Base-by-base conservation (phyloP, 2,113 vertebrate genomes). In the Uria lomvia region DNA sequence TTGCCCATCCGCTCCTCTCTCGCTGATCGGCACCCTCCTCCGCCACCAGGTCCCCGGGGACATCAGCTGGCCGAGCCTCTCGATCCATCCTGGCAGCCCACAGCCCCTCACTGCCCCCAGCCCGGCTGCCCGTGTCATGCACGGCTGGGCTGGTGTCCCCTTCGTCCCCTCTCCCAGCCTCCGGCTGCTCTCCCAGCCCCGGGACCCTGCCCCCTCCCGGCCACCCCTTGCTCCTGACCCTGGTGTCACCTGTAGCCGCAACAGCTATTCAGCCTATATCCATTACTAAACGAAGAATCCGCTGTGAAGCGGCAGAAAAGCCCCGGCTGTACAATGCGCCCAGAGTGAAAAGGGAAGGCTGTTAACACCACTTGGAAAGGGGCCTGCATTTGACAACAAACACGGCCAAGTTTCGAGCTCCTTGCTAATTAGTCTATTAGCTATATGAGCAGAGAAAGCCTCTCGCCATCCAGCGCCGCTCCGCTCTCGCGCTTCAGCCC, bases 341-440 rank as follows among this genome's bases (percentile, higher is more conserved):
- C 22, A 0, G 59, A 96, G 72, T 92, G 87, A 96, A 96, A 97
- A 95, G 84, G 45, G n/a, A 94, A 94, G 85, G 74, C 84, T 92
- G 86, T 92, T 95, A 95, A 94, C 91, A 94, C 71, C 74, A 74
- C 94, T 95, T 97, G 94, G 95, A 97, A 95, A 88, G 84, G 47
- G 87, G 94, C 89, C 89, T 95, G 84, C 91, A 95, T 91, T 95
- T 94, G 92, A 95, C 94, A 96, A 95, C 92, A 95, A 92, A 95
- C 74, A 91, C 70, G 1, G 97, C 92, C 96, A 97, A 97, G 91
- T 94, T 96, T 95, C 55, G 0, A 90, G 84, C 89, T 91, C 75
- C 70, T 92, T 50, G 38, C 87, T 96, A 96, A 96, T 97, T 96
- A 95, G 94, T 93, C 92, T 90, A 79, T 97, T 95, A 96, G 84